Evolutionary conservation across 2,888 invertebrate genomes (phyloP).

Genomic region (Petrolisthes cinctipes): DNA sequence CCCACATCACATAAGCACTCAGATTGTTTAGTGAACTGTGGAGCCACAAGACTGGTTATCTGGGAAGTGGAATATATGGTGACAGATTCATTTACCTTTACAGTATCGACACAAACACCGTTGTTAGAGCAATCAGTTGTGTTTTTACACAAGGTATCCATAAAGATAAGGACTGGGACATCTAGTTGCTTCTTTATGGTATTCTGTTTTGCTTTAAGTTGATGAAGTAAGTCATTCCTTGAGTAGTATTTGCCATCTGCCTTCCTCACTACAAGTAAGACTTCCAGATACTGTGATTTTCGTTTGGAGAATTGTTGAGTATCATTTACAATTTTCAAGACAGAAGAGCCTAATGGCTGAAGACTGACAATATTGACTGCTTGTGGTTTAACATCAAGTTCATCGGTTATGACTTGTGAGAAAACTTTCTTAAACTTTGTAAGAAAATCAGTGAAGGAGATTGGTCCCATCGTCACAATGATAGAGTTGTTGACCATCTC

Average conservation of each 20-base stretch:
- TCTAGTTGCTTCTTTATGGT: conserved; percentile 72
- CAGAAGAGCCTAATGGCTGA: conserved; percentile 72
- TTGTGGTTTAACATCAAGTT: conserved; percentile 81
- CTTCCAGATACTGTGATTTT: conserved; percentile 55
- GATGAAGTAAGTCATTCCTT: conserved; percentile 49
- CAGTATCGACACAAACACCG: conserved; percentile 81
- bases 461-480: conserved; percentile 84
- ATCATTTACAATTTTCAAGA: conserved; percentile 31
- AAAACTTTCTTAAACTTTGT: conserved; percentile 88
- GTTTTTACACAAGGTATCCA: conserved; percentile 77
- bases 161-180: conserved; percentile 78
- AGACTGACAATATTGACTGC: conserved; percentile 90
- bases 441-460: conserved; percentile 87
- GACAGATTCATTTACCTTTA: conserved; percentile 76
- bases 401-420: conserved; percentile 81
- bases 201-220: conserved; percentile 73
- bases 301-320: conserved; percentile 26
- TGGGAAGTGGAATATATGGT: conserved; percentile 79
- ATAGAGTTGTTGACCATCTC: conserved; percentile 89
- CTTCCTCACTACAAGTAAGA: conserved; percentile 59
- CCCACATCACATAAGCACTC: conserved; percentile 88
- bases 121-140: conserved; percentile 76
- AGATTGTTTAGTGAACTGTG: conserved; percentile 78
- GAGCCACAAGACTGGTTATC: conserved; percentile 83
- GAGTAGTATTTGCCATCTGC: conserved; percentile 38